Conservation (phyloP, 2,113 vertebrate species). For the Cyanistes caeruleus region DNA sequence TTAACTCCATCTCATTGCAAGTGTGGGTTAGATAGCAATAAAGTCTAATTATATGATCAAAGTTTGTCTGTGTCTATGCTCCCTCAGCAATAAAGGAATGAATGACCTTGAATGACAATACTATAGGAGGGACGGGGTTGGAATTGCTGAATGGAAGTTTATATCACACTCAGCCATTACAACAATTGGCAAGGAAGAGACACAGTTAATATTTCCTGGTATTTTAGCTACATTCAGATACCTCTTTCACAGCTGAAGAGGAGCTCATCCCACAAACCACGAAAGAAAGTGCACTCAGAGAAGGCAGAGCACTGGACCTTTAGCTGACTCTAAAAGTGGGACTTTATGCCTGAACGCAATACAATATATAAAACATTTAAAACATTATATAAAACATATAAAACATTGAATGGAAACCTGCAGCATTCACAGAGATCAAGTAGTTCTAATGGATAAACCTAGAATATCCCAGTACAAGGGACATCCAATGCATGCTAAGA, state of each 20-base stretch:
- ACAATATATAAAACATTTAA: background rate
- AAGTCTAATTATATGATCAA: slow-evolving; percentile 11
- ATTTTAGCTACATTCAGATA: background rate
- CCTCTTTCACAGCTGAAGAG: background rate
- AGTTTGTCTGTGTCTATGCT: background rate
- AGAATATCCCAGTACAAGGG: background rate
- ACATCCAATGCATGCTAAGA: background rate
- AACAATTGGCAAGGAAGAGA: background rate
- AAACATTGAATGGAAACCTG: background rate
- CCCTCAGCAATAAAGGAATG: background rate
- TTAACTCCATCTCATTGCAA: background rate
- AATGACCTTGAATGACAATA: background rate
- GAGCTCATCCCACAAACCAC: background rate
- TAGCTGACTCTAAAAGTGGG: background rate
- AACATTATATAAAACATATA: background rate
- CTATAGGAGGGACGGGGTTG: background rate
- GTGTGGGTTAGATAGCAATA: background rate
- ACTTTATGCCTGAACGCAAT: background rate
- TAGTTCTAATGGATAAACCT: background rate
- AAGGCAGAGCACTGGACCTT: background rate
- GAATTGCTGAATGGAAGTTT: background rate
- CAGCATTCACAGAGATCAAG: background rate
- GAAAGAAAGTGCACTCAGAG: background rate
- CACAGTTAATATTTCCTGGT: background rate
- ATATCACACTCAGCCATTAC: background rate